Evolutionary conservation across 92 coral and sea anemone species (phyloP).

Genomic region (Pocillopora meandrina): DNA sequence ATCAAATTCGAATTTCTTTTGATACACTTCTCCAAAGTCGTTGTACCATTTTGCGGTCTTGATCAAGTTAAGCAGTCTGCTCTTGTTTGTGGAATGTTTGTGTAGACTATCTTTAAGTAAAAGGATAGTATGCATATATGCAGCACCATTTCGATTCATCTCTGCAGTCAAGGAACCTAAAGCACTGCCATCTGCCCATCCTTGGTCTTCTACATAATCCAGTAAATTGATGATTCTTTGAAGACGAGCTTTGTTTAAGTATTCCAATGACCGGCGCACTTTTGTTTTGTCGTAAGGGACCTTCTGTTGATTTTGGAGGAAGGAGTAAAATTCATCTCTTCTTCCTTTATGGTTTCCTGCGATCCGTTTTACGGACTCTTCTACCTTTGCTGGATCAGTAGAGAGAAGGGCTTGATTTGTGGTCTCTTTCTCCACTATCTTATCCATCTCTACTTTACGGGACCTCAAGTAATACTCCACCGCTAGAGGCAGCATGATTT

Average conservation of each 20-base stretch:
- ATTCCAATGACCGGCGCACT: not conserved
- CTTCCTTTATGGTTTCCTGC: not conserved
- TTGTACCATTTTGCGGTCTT: too few relatives aligned
- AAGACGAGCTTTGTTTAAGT: not conserved
- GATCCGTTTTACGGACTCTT: too few relatives aligned
- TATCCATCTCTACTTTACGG: slow-evolving; percentile 26
- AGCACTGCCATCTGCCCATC: slow-evolving; percentile 39
- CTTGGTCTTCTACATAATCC: slow-evolving; percentile 32
- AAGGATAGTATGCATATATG: slow-evolving; percentile 57
- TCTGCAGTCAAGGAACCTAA: slow-evolving; percentile 60
- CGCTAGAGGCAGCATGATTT: slow-evolving; percentile 38
- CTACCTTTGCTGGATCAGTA: too few relatives aligned
- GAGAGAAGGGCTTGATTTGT: too few relatives aligned
- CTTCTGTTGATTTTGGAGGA: not conserved
- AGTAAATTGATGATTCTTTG: slow-evolving; percentile 13
- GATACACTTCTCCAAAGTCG: slow-evolving; percentile 45
- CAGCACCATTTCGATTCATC: slow-evolving; percentile 56
- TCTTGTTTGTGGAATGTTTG: slow-evolving; percentile 18
- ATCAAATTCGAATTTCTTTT: slow-evolving; percentile 52
- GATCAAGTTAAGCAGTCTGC: slow-evolving; percentile 29
- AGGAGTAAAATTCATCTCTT: not conserved
- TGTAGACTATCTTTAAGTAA: slow-evolving; percentile 46
- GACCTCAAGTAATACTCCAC: slow-evolving; percentile 36
- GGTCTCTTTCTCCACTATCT: slow-evolving; percentile 13
- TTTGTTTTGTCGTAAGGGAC: not conserved